phyloP scores from a whole-genome alignment of 2,888 invertebrate species.

The Acronicta psi region DNA sequence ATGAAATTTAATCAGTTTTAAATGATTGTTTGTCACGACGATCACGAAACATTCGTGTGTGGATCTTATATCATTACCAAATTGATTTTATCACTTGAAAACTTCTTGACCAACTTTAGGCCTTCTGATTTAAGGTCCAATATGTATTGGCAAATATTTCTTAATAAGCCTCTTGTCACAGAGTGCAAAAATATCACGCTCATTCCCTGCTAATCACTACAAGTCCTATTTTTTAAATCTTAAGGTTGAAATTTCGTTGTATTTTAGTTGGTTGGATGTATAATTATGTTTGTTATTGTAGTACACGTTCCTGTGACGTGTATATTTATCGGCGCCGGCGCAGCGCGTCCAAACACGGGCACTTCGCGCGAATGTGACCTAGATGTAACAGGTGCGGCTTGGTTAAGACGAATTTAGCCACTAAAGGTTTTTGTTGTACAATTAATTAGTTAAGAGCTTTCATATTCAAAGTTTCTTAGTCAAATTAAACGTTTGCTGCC shows the following conservation, averaged over 20 bases:
- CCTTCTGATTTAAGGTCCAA: slow-evolving; percentile 21
- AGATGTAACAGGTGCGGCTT: slow-evolving; percentile 69
- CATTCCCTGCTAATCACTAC: not conserved
- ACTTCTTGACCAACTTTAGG: slow-evolving; percentile 12
- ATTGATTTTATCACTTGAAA: slow-evolving; percentile 16
- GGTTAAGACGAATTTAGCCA: slow-evolving; percentile 54
- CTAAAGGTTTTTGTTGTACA: too few species aligned
- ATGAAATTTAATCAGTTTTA: slow-evolving; percentile 65
- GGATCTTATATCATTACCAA: slow-evolving; percentile 64
- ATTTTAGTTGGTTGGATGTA: slow-evolving; percentile 8
- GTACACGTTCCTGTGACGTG: slow-evolving; percentile 78
- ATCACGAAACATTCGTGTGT: slow-evolving; percentile 71
- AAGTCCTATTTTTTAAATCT: rapidly evolving
- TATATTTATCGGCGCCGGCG: slow-evolving; percentile 82
- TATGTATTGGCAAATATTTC: slow-evolving; percentile 39
- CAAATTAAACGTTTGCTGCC: too few species aligned
- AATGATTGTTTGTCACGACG: slow-evolving; percentile 74
- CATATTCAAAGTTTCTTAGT: too few species aligned
- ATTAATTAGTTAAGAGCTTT: too few species aligned
- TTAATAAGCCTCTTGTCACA: slow-evolving; percentile 50
- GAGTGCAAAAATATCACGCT: slow-evolving; percentile 21
- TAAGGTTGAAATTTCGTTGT: slow-evolving; percentile 21
- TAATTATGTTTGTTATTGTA: slow-evolving; percentile 54
- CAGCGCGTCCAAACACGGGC: slow-evolving; percentile 79
- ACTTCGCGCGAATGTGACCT: slow-evolving; percentile 85